These are phyloP conservation scores for Triplophysa tibetana DNA, from an alignment of 2,113 vertebrate genomes.

Conservation along the genomic window DNA sequence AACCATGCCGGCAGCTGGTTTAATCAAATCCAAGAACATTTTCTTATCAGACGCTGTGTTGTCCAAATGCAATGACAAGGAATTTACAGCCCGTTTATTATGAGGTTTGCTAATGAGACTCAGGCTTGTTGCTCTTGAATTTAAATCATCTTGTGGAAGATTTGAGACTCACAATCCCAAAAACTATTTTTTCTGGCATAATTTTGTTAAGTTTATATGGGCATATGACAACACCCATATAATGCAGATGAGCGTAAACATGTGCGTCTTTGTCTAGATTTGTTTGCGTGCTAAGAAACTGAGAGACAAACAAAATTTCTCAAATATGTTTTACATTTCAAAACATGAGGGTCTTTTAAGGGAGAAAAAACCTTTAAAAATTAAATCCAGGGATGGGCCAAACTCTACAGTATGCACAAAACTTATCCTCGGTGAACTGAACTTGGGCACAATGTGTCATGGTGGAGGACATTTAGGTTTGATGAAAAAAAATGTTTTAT, in stretches of 20 bases:
- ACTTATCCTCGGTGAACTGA: not conserved
- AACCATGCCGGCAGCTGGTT: not conserved
- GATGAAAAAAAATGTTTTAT: constrained; percentile 7
- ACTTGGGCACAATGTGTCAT: not conserved
- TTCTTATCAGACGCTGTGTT: constrained; percentile 27
- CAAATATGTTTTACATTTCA: constrained; percentile 16
- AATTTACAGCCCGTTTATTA: constrained; percentile 35
- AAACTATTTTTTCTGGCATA: constrained; percentile 7
- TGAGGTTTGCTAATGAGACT: constrained; percentile 47
- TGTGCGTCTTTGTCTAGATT: constrained; percentile 27
- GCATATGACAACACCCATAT: not conserved
- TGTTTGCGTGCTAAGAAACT: constrained; percentile 11
- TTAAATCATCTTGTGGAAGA: constrained; percentile 30
- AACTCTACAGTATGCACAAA: not conserved
- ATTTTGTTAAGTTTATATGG: constrained; percentile 29
- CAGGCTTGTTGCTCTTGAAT: constrained; percentile 34
- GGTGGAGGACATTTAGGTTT: not conserved
- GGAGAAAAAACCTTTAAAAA: not conserved
- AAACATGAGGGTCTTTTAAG: not conserved
- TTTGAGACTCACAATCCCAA: constrained; percentile 28
- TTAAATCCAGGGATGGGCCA: not conserved
- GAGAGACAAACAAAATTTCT: not conserved
- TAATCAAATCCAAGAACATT: constrained; percentile 34
- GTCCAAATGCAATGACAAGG: constrained; percentile 8
- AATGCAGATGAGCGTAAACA: constrained; percentile 19